Percentiles rank a stretch among this genome's conserved stretches.
Conservation (phyloP, 1,140 invertebrate genomes). For the Ooceraea biroi region DNA sequence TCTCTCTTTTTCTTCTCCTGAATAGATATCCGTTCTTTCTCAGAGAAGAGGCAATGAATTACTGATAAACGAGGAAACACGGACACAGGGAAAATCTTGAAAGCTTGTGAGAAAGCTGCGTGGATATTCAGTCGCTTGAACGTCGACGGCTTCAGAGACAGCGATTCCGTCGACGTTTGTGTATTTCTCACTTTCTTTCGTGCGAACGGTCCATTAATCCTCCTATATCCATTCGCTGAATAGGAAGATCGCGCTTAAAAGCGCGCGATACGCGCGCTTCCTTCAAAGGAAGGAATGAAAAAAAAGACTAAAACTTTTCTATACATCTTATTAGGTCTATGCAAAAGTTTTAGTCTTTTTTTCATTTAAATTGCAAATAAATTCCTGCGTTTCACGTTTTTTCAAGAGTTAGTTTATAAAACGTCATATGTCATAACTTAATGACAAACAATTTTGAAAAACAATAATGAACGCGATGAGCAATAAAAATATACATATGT, state of each 20-base stretch:
- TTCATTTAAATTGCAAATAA: no score
- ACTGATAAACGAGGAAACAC: background rate
- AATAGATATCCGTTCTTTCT: no score
- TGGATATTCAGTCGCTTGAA: slow-evolving; percentile 1
- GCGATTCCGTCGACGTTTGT: background rate
- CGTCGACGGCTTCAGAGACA: slow-evolving; percentile 3
- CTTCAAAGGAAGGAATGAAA: no score
- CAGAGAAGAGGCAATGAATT: background rate
- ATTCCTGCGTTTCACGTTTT: no score
- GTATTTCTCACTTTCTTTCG: slow-evolving; percentile 37
- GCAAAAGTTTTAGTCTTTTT: no score
- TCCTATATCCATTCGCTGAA: slow-evolving; percentile 30
- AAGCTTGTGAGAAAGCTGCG: background rate
- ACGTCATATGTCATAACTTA: no score
- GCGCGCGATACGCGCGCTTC: background rate
- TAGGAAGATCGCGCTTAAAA: slow-evolving; percentile 14
- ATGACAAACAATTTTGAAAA: no score
- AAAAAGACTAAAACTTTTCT: no score
- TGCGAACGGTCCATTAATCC: slow-evolving; percentile 29
- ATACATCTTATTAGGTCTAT: no score
- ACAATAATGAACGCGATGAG: no score
- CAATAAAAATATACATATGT: no score
- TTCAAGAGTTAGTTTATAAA: no score
- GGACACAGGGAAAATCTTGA: background rate
- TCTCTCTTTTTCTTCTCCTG: background rate